Evolutionary conservation across 2,797 vertebrate genomes (phyloP).

Genomic region (Gymnothorax javanicus): DNA sequence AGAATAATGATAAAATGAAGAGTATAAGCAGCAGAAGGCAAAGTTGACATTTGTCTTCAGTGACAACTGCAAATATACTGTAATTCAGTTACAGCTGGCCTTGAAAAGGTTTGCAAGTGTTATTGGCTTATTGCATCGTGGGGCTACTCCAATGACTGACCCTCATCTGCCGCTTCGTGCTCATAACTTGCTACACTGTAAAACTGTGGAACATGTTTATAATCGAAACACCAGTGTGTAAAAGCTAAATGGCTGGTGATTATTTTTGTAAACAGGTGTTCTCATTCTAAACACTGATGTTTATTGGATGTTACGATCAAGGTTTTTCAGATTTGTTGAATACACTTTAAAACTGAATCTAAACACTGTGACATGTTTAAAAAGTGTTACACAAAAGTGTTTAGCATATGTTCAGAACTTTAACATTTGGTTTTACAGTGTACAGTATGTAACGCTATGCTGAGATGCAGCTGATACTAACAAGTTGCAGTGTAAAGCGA

Average conservation of each 20-base stretch:
- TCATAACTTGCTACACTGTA: conserved; percentile 13
- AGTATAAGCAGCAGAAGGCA: conserved; percentile 32
- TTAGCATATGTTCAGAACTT: too few relatives aligned
- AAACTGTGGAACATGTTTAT: too few relatives aligned
- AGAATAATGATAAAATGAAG: conserved; percentile 55
- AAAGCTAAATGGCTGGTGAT: too few relatives aligned
- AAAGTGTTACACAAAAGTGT: too few relatives aligned
- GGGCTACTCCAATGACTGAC: not conserved
- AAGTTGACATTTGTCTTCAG: conserved; percentile 24
- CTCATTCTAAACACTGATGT: too few relatives aligned
- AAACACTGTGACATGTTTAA: too few relatives aligned
- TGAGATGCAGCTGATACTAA: conserved; percentile 45
- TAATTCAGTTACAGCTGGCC: not conserved
- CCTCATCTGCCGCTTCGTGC: conserved; percentile 11
- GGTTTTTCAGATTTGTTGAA: too few relatives aligned
- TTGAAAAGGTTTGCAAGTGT: not conserved
- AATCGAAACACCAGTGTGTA: too few relatives aligned
- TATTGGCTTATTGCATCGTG: not conserved
- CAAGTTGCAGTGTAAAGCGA: conserved; percentile 44
- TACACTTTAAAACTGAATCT: too few relatives aligned
- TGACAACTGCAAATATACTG: not conserved
- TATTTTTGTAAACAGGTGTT: too few relatives aligned
- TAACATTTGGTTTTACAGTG: not conserved
- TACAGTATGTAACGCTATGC: conserved; percentile 32
- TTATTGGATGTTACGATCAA: too few relatives aligned